Evolutionary conservation across 2,113 vertebrate species (phyloP), one percentile per base, ranked within the genome.

Genomic region (Chlamydotis undulata): DNA sequence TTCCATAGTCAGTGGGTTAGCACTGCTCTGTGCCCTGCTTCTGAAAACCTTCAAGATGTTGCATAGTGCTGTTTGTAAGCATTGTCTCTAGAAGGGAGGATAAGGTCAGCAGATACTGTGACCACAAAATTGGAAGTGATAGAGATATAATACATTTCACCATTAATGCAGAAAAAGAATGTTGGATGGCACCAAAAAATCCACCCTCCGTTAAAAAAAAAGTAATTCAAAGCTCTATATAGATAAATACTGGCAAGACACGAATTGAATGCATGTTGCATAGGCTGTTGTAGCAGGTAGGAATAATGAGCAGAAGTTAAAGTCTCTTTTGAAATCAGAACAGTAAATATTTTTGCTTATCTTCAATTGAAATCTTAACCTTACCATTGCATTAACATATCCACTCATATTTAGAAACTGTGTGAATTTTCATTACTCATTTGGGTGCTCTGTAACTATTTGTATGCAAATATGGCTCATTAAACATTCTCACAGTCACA

Each of bases 391-490:
- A 87, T 96, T 96, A 96, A 88, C 65, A 78, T 85, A 94, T 63
- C 78, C 69, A 82, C 81, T 87, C 87, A 73, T 91, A 94, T 95
- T 96, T 93, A 93, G 93, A 96, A 91, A 79, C 70, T 43, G 45
- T 77, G 83, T 94, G 94, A 93, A 96, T 96, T 96, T 94, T 96
- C 87, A 69, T 96, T 93, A 96, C 78, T 96, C 90, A 95, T 93
- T 88, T 91, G 90, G 83, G 84, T 85, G 82, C 87, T 95, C 65
- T 73, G 76, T 76, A 96, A 96, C 92, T 83, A 96, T 94, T 97
- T 93, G 91, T 94, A 95, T 94, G 95, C 84, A 96, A 91, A 96
- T 94, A 41, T 85, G 87, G 57, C 33, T 83, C 55, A 79, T 88
- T 83, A 92, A 70, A 70, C 79, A 74, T 95, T 94, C 85, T 94